Conservation (phyloP, 1,140 invertebrate genomes). For the Harlomillsia oculata region DNA sequence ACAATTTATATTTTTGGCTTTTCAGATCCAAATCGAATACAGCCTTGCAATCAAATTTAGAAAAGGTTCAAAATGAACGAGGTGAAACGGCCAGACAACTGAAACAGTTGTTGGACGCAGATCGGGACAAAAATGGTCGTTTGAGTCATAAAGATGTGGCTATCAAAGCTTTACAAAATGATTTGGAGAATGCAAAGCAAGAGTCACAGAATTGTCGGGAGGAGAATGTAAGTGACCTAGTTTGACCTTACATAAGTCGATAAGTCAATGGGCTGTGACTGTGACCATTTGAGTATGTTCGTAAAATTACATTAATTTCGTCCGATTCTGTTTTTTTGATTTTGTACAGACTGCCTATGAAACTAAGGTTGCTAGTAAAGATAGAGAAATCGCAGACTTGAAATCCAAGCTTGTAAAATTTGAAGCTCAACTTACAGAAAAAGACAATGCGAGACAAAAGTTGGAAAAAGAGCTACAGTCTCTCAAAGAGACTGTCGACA, state of each 20-base stretch:
- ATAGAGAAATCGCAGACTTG: slow-evolving; percentile 25
- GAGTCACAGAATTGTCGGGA: slow-evolving; percentile 19
- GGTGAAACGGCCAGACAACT: slow-evolving; percentile 18
- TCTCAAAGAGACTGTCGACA: slow-evolving; percentile 7
- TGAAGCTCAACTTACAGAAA: slow-evolving; percentile 29
- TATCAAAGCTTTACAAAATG: slow-evolving; percentile 17
- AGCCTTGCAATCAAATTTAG: slow-evolving; percentile 22
- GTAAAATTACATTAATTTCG: too few species aligned
- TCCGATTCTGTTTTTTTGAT: too few species aligned
- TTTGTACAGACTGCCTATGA: background rate
- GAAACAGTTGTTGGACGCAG: slow-evolving; percentile 13
- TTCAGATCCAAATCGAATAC: slow-evolving; percentile 31
- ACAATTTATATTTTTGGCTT: background rate
- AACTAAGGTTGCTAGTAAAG: slow-evolving; percentile 10
- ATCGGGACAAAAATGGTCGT: slow-evolving; percentile 4
- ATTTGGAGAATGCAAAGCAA: slow-evolving; percentile 26
- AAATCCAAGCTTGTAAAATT: slow-evolving; percentile 31
- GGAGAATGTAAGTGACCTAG: slow-evolving; percentile 22
- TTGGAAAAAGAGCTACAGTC: slow-evolving; percentile 22
- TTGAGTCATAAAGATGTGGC: slow-evolving; percentile 8
- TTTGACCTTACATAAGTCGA: too few species aligned
- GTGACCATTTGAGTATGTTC: too few species aligned
- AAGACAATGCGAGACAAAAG: slow-evolving; percentile 15
- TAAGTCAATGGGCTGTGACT: too few species aligned
- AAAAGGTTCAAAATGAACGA: slow-evolving; percentile 23